Percentiles rank a stretch among this genome's conserved stretches.
Evolutionary conservation across 2,113 vertebrate genomes (phyloP).

Genomic region (Rhadina sibilatrix): DNA sequence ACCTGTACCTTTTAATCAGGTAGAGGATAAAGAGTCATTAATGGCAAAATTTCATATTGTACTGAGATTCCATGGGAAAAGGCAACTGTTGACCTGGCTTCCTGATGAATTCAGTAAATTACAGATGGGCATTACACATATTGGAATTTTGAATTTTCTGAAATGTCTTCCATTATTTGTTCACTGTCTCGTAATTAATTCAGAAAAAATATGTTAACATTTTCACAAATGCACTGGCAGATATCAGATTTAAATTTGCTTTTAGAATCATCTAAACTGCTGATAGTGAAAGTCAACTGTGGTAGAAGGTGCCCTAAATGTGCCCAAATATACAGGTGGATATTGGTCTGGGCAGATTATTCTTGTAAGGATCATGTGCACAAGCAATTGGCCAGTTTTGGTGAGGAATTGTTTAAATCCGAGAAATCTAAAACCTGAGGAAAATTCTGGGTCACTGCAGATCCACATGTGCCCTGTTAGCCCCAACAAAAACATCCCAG

Average conservation of each 20-base stretch:
- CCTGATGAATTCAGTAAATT: constrained; percentile 3
- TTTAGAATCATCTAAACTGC: not conserved
- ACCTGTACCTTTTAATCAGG: not conserved
- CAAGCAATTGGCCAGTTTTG: not conserved
- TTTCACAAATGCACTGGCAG: not conserved
- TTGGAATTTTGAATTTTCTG: not conserved
- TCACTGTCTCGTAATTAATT: not conserved
- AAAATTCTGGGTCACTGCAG: not conserved
- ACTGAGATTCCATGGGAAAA: not conserved
- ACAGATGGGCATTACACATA: not conserved
- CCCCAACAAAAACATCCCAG: not conserved
- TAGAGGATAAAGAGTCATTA: not conserved
- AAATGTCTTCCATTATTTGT: not conserved
- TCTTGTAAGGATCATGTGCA: not conserved
- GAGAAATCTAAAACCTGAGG: not conserved
- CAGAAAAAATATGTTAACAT: not conserved
- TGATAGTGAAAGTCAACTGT: not conserved
- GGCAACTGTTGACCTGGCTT: not conserved
- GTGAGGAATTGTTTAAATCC: not conserved
- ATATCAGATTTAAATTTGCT: not conserved
- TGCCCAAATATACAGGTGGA: not conserved
- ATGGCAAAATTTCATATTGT: not conserved
- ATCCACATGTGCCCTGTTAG: not conserved
- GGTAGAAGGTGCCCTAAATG: not conserved
- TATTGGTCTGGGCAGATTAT: not conserved